Evolutionary conservation across 1,140 invertebrate genomes (phyloP), one percentile per base, ranked within the genome.

Genomic region (Aphaenogaster floridana): DNA sequence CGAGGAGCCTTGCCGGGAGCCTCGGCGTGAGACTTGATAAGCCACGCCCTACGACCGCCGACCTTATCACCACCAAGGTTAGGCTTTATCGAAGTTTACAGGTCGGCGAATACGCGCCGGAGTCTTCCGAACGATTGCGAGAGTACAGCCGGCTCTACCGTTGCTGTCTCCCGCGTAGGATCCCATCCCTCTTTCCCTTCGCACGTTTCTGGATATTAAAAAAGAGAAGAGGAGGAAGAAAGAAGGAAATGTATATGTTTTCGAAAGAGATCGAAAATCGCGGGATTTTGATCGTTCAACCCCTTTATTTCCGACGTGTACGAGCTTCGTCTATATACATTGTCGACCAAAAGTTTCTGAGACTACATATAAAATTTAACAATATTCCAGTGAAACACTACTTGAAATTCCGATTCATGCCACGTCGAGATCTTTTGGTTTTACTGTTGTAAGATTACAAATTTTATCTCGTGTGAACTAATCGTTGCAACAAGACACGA

Each of bases 1-100:
- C 57, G 39, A 54, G 21, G 39, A 54, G 21, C 48, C 34, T 45
- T 36, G 48, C 48, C 48, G 36, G 36, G n/a, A 84, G 54, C 28
- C 13, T 17, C 28, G 8, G 57, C 57, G 69, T 13, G 64, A 15
- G 45, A 36, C 28, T 50, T 21, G 66, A 90, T 88, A 90, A 92
- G 89, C 89, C 85, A 89, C 81, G 64, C 50, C 89, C 83, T 52
- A 45, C n/a, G 57, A 42, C 68, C 61, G 87, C 54, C 76, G 84
- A 91, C 79, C 89, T 93, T 93, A 93, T 93, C 90, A 69, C n/a
- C 42, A 15, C n/a, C 34, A 57, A 52, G 64, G 50, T 59, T 86
- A 83, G 89, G 90, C 88, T 91, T 93, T 93, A 93, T 93, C 92
- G 88, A 92, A 86, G 79, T 91, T 93, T 92, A 92, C 92, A 79